Base-by-base conservation (phyloP, 2,113 vertebrate genomes). In the Pachyramphus minor region DNA sequence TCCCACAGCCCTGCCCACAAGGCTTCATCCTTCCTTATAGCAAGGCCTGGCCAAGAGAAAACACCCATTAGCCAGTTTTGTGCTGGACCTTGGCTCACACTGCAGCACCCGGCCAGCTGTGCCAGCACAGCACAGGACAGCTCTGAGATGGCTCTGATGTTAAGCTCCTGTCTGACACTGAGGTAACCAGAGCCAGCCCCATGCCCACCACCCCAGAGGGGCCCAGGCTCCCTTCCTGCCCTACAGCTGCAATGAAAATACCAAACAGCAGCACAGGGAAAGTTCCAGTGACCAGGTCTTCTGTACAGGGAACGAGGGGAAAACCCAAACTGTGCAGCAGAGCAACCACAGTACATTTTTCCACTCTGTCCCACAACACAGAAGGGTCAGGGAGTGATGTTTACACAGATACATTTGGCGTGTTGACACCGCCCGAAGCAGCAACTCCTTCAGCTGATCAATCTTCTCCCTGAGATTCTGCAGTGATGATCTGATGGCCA, bases 391-490 rank as follows among this genome's bases (percentile, higher is more conserved):
- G 7, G n/a, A 74, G 56, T 69, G 87, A 22, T 39, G 64, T 87
- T 96, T 77, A n/a, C 90, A 73, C 97, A 97, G 99, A 99, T 99
- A 99, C 99, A 99, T 98, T 47, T 98, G 98, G 12, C 96, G 98
- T 47, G 98, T 97, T 3, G 99, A 98, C 19, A 99, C 98, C 5
- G 98, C 97, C 95, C 98, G 97, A 62, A 99, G 97, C 98, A 99
- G 93, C 56, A 98, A 97, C 66, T 99, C 99, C 96, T 97, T 98
- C 93, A 99, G 98, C 86, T 99, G 98, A 87, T 97, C 92, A 2
- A 99, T 99, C 96, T 98, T 99, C 97, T 99, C 99, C 72, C 98
- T 97, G 62, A 99, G 98, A 79, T 98, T 99, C 98, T 99, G 99
- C 96, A 99, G 92, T 1, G 98, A 99, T 2, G 98, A 96, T 87